Conservation (phyloP, 2,888 invertebrate species). For the Diachrysia chrysitis region DNA sequence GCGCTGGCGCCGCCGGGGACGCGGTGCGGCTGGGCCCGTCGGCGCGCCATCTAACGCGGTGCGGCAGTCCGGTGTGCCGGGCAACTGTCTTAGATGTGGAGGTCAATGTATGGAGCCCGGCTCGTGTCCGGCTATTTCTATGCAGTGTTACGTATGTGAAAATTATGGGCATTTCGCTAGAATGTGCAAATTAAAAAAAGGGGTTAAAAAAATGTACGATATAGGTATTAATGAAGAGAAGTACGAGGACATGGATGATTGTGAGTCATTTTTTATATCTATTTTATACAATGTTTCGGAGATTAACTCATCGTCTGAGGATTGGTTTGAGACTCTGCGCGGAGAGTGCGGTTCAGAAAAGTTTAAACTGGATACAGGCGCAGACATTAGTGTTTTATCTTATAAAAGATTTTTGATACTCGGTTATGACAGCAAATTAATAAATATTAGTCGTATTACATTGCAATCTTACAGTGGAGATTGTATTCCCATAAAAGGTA, state of each 20-base stretch:
- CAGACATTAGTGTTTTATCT: neutral
- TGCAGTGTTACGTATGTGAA: no score
- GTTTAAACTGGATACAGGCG: neutral
- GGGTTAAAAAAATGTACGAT: no score
- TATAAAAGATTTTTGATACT: neutral
- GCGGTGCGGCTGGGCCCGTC: neutral
- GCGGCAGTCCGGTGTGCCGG: neutral
- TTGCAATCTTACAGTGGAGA: neutral
- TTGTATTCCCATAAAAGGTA: neutral
- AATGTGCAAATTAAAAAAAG: no score
- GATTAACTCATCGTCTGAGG: no score
- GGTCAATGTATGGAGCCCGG: neutral
- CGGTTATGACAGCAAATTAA: neutral
- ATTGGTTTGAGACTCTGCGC: neutral
- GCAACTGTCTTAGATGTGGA: neutral
- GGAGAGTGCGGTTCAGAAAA: neutral
- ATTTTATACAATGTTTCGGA: neutral
- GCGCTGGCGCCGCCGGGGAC: neutral
- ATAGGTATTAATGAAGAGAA: no score
- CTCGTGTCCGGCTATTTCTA: neutral
- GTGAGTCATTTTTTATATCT: neutral
- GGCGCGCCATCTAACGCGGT: neutral
- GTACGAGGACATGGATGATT: no score
- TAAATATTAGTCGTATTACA: neutral
- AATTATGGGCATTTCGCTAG: no score